Evolutionary conservation across 2,797 vertebrate species (phyloP), one percentile per base, ranked within the genome.

Genomic region (Dryobates pubescens): DNA sequence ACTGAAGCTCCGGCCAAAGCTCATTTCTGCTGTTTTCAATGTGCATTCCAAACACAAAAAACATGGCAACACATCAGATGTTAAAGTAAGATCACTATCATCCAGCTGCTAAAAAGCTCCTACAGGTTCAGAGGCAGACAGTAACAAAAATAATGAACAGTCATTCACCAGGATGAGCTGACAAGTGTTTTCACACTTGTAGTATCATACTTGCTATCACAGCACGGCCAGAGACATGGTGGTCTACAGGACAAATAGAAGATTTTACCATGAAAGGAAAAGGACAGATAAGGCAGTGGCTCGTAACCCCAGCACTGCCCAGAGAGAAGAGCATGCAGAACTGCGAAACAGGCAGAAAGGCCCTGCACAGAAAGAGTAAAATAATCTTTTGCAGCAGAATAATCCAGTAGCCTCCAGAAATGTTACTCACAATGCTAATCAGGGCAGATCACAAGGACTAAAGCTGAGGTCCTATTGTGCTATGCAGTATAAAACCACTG

Each of bases 11-110:
- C 77, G 86, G 90, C 94, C 95, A 96, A 96, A 86, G 87, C 38
- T 82, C 45, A 82, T 88, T 95, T 95, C 79, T 95, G 53, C 86
- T 63, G 54, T 93, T 95, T 95, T 89, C 89, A 95, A 38, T 49
- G 84, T 68, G 89, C 80, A 91, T 94, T 97, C 96, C 96, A 93
- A 91, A 86, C 38, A 74, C 74, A 86, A 70, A 95, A 95, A 94
- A 81, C 45, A 94, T 88, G 94, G 94, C 89, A 94, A 57, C 57
- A 90, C 86, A 94, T 95, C 91, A 96, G 90, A 95, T 94, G 29
- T 76, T 94, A 47, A 89, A 93, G 76, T n/a, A 86, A 92, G 93
- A 94, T 94, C 78, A 63, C 82, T 81, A 94, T 93, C 89, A 76
- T 62, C 67, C 79, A 78, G 93, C 68, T 95, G 88, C 88, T 89